A percentile compares a stretch with the other conserved stretches of the same genome.
phyloP scores from a whole-genome alignment of 1,140 invertebrate genomes.

The Hirudo medicinalis region DNA sequence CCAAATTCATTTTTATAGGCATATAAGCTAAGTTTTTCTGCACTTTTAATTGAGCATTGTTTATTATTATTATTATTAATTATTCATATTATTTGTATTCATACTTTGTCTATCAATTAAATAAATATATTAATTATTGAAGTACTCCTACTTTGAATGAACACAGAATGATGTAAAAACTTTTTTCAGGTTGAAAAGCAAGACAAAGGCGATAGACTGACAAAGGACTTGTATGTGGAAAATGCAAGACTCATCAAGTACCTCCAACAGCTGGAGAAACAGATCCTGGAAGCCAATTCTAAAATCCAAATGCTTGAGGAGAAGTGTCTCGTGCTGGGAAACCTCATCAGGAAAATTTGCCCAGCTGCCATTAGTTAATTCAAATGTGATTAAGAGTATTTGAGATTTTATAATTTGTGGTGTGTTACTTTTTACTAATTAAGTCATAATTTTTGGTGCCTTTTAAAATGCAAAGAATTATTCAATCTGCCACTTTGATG shows the following conservation, averaged over 20 bases:
- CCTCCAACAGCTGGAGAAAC: conserved; percentile 24
- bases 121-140: background rate
- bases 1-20: background rate
- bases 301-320: conserved; percentile 16
- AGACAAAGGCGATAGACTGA: conserved; percentile 23
- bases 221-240: conserved; percentile 26
- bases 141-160: background rate
- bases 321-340: conserved; percentile 19
- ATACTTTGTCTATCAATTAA: background rate
- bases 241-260: conserved; percentile 26
- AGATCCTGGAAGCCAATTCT: conserved; percentile 21
- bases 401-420: too few relatives aligned
- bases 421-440: too few relatives aligned
- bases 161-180: background rate
- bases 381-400: too few relatives aligned
- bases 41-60: background rate
- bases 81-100: background rate
- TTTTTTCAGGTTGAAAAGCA: conserved; percentile 16
- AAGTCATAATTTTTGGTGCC: too few relatives aligned
- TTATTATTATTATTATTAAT: background rate
- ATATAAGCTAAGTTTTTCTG: background rate
- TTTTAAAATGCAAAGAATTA: too few relatives aligned
- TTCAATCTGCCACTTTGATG: too few relatives aligned
- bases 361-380: conserved; percentile 2
- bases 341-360: background rate